A percentile compares a stretch with the other conserved stretches of the same genome.
These are phyloP conservation scores for Arvicanthis niloticus DNA, from an alignment of 2,113 vertebrate genomes.

Conservation along the genomic window DNA sequence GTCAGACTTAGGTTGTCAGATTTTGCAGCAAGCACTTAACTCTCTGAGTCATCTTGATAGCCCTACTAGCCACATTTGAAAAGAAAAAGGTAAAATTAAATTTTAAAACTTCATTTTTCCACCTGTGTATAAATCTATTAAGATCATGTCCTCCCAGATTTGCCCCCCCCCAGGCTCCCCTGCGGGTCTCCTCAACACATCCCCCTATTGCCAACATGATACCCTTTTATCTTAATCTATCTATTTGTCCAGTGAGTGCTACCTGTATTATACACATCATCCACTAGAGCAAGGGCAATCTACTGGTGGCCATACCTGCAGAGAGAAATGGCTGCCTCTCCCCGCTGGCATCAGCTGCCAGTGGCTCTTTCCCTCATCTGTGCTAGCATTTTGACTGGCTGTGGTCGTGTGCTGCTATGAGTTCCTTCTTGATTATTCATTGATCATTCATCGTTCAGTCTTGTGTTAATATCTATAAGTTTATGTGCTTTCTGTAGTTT, in stretches of 20 bases:
- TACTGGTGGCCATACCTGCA: neutral
- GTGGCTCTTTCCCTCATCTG: neutral
- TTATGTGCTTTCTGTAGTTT: too few relatives aligned
- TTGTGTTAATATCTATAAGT: neutral
- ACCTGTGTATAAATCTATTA: neutral
- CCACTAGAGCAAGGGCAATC: neutral
- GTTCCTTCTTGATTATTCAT: neutral
- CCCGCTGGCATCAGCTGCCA: neutral
- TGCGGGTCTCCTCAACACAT: neutral
- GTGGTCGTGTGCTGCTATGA: neutral
- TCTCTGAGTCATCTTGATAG: neutral
- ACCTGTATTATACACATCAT: neutral
- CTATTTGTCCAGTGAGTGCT: neutral
- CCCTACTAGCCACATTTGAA: neutral
- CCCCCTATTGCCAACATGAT: neutral
- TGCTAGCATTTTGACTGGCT: neutral
- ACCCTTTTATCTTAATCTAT: neutral
- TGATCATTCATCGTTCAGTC: neutral
- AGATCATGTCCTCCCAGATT: neutral
- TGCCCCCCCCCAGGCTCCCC: neutral
- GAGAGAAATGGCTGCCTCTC: neutral
- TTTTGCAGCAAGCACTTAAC: neutral
- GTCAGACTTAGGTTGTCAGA: neutral
- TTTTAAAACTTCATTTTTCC: neutral
- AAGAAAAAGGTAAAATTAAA: neutral